Conservation (phyloP, 2,888 invertebrate species). For the Cosmia trapezina region DNA sequence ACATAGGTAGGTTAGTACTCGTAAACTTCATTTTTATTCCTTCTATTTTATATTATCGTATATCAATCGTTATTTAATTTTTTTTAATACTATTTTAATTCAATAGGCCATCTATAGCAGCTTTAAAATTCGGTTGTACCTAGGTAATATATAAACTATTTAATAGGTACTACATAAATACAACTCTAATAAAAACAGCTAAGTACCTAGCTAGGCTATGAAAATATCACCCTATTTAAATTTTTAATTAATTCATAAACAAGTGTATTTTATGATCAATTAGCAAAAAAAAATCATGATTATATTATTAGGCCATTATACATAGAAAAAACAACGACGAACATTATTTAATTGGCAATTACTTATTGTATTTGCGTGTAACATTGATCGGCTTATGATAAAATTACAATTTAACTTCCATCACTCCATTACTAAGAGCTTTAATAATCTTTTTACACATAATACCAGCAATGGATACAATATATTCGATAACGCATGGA, state of each 20-base stretch:
- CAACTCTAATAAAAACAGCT: neutral
- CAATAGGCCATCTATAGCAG: too few species aligned
- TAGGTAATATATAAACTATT: too few species aligned
- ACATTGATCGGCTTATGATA: too few species aligned
- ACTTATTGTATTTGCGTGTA: too few species aligned
- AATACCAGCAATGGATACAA: conserved; percentile 7
- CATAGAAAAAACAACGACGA: neutral
- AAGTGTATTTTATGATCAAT: too few species aligned
- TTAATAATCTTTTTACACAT: neutral
- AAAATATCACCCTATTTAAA: neutral
- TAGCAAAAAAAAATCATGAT: too few species aligned
- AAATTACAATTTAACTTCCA: too few species aligned
- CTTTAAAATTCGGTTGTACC: too few species aligned
- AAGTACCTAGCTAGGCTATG: too few species aligned
- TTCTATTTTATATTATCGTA: neutral
- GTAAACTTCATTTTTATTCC: neutral
- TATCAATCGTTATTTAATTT: too few species aligned
- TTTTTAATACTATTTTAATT: neutral
- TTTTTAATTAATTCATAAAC: neutral
- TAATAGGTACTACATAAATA: too few species aligned
- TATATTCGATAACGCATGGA: neutral
- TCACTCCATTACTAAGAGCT: neutral
- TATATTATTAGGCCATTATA: too few species aligned
- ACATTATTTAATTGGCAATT: neutral
- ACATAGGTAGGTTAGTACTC: neutral